Evolutionary conservation across 2,797 vertebrate genomes (phyloP).

Genomic region (Acanthornis magna): DNA sequence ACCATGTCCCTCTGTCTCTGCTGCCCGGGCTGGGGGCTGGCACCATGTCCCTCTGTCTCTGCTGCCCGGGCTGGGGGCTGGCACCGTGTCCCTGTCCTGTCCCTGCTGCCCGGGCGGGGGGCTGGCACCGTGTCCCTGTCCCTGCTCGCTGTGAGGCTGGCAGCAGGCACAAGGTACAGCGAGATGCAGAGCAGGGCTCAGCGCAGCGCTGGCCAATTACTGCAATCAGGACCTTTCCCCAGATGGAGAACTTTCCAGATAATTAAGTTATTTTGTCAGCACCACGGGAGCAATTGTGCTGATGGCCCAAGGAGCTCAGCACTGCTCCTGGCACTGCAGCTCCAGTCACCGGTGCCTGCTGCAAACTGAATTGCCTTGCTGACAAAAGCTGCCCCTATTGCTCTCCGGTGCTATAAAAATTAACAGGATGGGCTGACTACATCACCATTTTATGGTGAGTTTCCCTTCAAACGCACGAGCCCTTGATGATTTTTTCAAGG

Average conservation of each 20-base stretch:
- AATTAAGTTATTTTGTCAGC: conserved; percentile 34
- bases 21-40: too few species aligned
- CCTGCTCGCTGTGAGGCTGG: not conserved
- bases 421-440: not conserved
- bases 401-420: rapidly evolving
- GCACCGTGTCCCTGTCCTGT: too few species aligned
- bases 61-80: too few species aligned
- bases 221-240: not conserved
- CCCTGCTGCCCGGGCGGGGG: too few species aligned
- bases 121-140: too few species aligned
- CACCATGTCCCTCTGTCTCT: too few species aligned
- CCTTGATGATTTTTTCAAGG: not conserved
- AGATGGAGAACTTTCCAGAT: not conserved
- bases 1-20: too few species aligned
- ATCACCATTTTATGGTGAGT: not conserved
- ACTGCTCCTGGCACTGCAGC: not conserved
- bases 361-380: not conserved
- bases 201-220: not conserved
- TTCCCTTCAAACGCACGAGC: not conserved
- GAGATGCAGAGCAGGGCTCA: not conserved
- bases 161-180: not conserved
- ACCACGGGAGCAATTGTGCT: not conserved
- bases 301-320: rapidly evolving
- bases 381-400: not conserved
- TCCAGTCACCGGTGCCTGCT: not conserved